Percentiles rank a stretch among this genome's conserved stretches.
phyloP scores from a whole-genome alignment of 2,888 invertebrate species.

The Danaus chrysippus region DNA sequence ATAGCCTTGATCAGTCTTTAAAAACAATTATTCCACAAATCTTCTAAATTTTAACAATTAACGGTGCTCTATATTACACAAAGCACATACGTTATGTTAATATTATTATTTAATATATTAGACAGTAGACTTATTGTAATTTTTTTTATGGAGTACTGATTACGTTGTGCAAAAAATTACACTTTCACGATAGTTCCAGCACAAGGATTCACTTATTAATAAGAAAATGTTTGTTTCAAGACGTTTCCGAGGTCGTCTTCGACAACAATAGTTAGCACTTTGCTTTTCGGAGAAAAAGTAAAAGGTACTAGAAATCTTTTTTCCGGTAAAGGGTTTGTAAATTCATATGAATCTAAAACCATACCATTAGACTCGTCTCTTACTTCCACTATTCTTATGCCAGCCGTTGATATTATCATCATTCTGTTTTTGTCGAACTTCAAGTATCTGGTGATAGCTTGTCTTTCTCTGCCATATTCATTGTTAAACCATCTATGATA shows the following conservation, averaged over 20 bases:
- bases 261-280: constrained; percentile 79
- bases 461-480: constrained; percentile 75
- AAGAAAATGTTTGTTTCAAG: constrained; percentile 81
- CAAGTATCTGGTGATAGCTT: constrained; percentile 73
- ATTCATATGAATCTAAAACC: constrained; percentile 82
- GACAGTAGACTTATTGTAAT: not conserved
- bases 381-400: constrained; percentile 83
- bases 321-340: constrained; percentile 77
- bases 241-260: constrained; percentile 84
- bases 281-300: constrained; percentile 69
- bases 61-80: not conserved
- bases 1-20: constrained; percentile 4
- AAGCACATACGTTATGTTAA: constrained; percentile 10
- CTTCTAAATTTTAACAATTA: constrained; percentile 1
- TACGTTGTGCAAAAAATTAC: constrained; percentile 14
- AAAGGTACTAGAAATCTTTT: constrained; percentile 79
- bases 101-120: not conserved
- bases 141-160: not conserved
- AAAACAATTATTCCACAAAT: constrained; percentile 1
- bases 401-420: constrained; percentile 81
- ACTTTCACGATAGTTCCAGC: constrained; percentile 14
- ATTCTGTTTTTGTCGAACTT: constrained; percentile 78
- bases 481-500: constrained; percentile 82
- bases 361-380: constrained; percentile 80
- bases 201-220: constrained; percentile 46